Percentiles rank a stretch among this genome's conserved stretches.
Evolutionary conservation across 92 coral and sea anemone species (phyloP).

Genomic region (Nematostella vectensis): DNA sequence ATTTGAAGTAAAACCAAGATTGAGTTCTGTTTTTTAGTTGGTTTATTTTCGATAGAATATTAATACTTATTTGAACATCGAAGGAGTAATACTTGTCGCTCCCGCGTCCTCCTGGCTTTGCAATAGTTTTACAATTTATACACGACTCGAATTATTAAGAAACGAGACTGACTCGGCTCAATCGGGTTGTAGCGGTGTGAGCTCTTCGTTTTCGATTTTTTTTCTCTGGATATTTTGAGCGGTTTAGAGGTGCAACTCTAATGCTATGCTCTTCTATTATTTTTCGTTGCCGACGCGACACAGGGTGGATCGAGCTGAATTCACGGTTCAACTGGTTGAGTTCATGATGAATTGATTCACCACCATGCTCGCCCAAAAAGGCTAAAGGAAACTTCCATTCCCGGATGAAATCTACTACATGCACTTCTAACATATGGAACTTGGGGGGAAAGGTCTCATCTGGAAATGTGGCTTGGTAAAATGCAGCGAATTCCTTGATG

Average conservation of each 20-base stretch:
- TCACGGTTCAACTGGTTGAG: neutral
- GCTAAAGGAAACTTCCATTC: conserved; percentile 2
- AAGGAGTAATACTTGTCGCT: no score
- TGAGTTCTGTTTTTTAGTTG: no score
- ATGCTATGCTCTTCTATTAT: neutral
- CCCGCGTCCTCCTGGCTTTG: no score
- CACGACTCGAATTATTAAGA: no score
- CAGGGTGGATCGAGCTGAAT: neutral
- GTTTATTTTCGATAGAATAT: no score
- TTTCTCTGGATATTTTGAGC: neutral
- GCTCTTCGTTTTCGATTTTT: neutral
- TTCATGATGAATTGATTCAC: conserved; percentile 6
- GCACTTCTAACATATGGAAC: conserved; percentile 3
- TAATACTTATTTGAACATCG: no score
- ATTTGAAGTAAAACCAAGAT: no score
- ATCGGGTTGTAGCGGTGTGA: no score
- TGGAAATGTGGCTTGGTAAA: neutral
- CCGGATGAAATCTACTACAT: conserved; percentile 3
- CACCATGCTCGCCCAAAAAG: conserved; percentile 5
- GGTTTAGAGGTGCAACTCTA: neutral
- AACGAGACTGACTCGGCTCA: no score
- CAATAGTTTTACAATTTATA: no score
- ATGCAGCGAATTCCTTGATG: neutral
- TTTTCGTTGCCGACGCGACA: neutral
- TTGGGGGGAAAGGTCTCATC: neutral